Evolutionary conservation across 30 jellyfish, hydroid and myxozoan genomes (phyloP).

Genomic region (Sanderia malayensis): DNA sequence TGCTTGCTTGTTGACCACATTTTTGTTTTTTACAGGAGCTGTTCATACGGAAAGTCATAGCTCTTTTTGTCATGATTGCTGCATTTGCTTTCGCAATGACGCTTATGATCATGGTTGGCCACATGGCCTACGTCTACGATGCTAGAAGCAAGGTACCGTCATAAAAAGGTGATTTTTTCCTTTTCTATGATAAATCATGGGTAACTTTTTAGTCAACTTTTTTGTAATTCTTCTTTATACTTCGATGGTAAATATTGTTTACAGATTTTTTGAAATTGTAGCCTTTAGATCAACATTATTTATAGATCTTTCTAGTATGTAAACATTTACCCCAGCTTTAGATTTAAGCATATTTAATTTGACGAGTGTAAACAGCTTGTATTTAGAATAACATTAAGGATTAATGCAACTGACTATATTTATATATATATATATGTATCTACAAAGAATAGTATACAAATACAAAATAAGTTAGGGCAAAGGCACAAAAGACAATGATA

Average conservation of each 20-base stretch:
- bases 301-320: no score
- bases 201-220: neutral
- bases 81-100: slow-evolving; percentile 36
- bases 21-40: slow-evolving; percentile 42
- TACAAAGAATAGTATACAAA: no score
- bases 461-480: no score
- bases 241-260: neutral
- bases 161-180: neutral
- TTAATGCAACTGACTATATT: no score
- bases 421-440: no score
- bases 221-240: neutral
- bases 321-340: no score
- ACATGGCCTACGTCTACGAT: slow-evolving; percentile 40
- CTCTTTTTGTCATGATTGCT: slow-evolving; percentile 12
- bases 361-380: no score
- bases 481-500: no score
- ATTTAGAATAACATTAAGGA: no score
- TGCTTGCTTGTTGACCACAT: no score
- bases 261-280: neutral
- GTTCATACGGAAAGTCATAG: slow-evolving; percentile 13
- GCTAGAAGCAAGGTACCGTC: neutral
- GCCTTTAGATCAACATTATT: neutral
- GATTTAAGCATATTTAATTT: neutral
- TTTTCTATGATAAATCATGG: neutral
- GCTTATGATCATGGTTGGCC: slow-evolving; percentile 30